Evolutionary conservation across 2,888 invertebrate genomes (phyloP).

Genomic region (Rhagophthalmus giganteus): DNA sequence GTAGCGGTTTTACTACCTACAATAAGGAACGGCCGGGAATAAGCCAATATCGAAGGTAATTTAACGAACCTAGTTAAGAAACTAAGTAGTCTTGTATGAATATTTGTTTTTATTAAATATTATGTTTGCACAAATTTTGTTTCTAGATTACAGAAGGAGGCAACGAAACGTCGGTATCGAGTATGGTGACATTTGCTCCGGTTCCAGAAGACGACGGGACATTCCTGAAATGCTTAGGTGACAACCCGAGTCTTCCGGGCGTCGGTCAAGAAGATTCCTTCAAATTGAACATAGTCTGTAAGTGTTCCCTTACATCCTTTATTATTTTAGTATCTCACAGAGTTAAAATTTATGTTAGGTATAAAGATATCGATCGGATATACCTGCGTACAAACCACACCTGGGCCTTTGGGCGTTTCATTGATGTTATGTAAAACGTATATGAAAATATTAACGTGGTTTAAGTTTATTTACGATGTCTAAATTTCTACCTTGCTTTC

Average conservation of each 20-base stretch:
- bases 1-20: no score
- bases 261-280: constrained; percentile 80
- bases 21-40: no score
- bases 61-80: no score
- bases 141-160: constrained; percentile 65
- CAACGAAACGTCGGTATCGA: constrained; percentile 75
- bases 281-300: constrained; percentile 85
- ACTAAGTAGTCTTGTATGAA: no score
- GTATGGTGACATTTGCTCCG: constrained; percentile 78
- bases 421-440: constrained; percentile 18
- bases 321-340: no score
- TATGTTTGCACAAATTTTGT: no score
- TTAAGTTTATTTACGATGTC: constrained; percentile 36
- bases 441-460: constrained; percentile 35
- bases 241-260: constrained; percentile 77
- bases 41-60: no score
- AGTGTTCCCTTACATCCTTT: constrained; percentile 58
- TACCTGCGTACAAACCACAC: constrained; percentile 27
- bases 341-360: constrained; percentile 31
- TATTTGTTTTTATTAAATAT: no score
- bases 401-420: constrained; percentile 19
- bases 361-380: constrained; percentile 30
- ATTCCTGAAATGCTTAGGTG: constrained; percentile 80
- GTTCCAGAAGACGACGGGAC: constrained; percentile 84
- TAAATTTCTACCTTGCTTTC: constrained; percentile 33